Evolutionary conservation across 2,888 invertebrate genomes (phyloP), one percentile per base, ranked within the genome.

Genomic region (Spilarctia lutea): DNA sequence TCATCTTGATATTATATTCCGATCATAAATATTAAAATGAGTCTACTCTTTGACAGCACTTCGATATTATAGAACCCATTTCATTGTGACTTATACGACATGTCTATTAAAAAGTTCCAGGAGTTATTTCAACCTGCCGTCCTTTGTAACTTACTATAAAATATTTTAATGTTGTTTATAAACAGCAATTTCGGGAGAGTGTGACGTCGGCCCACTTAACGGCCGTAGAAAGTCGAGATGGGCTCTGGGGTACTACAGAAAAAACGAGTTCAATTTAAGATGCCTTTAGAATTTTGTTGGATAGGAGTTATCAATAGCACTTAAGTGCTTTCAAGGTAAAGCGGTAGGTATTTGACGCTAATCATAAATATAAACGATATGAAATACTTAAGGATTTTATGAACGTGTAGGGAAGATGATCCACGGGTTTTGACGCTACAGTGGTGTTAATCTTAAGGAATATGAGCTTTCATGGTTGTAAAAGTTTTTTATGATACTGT

Each of bases 321-420:
- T 83, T 86, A 91, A 92, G 89, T 90, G 88, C 87, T 92, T 90
- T 82, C 81, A 83, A 87, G 86, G 83, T 84, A 81, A 88, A 91
- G 89, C 85, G 91, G 89, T 91, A 84, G 89, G 90, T 90, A 89
- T 90, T 90, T 86, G 84, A 83, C 84, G 87, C 89, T 91, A 90
- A 93, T 90, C 90, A 92, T 92, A 94, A 94, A 92, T 90, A 92
- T 91, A 89, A 90, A 87, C 84, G 81, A 85, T 85, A 85, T 77
- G 81, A 90, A 90, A 90, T 83, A 86, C 82, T 83, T 82, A 82
- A 82, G 82, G 82, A 83, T 90, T 91, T 91, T 91, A 92, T 87
- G 89, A 78, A 52, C 56, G 65, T 73, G 72, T 77, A 75, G 80
- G 71, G 75, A 77, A 75, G 48, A 68, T 65, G 72, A 72, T 79